These are phyloP conservation scores for Zootoca vivipara DNA, from an alignment of 2,113 vertebrate species.

Conservation along the genomic window DNA sequence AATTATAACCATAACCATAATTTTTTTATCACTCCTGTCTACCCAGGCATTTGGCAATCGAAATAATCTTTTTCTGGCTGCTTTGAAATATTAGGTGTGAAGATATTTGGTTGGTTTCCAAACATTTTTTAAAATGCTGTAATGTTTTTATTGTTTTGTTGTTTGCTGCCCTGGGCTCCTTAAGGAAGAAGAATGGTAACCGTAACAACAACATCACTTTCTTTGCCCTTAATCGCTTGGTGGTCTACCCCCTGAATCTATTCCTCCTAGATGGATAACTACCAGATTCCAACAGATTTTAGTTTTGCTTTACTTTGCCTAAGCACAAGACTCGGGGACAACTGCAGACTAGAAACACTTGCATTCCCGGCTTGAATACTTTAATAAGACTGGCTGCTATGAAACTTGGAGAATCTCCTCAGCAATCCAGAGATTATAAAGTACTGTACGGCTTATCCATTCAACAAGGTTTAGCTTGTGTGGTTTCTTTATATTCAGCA, in stretches of 20 bases:
- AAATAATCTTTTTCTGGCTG: too few species aligned
- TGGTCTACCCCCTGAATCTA: background rate
- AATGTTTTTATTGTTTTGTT: too few species aligned
- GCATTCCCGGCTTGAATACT: constrained; percentile 5
- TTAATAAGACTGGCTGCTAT: constrained; percentile 36
- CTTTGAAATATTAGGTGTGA: too few species aligned
- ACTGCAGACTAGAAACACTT: background rate
- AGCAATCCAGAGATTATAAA: constrained; percentile 50
- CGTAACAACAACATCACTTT: background rate
- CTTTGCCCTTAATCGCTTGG: background rate
- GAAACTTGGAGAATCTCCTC: constrained; percentile 51
- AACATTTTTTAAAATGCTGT: background rate
- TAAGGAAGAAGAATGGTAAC: too few species aligned
- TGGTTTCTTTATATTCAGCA: constrained; percentile 31
- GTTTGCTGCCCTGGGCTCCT: background rate
- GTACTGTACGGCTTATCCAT: constrained; percentile 49
- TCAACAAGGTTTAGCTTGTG: constrained; percentile 53
- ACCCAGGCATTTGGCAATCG: too few species aligned
- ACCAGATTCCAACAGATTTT: fast-evolving
- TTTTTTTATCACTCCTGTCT: too few species aligned
- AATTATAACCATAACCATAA: too few species aligned
- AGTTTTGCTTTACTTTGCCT: background rate
- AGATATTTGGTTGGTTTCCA: too few species aligned
- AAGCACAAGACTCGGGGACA: background rate
- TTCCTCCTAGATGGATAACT: background rate